Conservation (phyloP, 2,888 invertebrate species). For the Rotaria magnacalcarata region DNA sequence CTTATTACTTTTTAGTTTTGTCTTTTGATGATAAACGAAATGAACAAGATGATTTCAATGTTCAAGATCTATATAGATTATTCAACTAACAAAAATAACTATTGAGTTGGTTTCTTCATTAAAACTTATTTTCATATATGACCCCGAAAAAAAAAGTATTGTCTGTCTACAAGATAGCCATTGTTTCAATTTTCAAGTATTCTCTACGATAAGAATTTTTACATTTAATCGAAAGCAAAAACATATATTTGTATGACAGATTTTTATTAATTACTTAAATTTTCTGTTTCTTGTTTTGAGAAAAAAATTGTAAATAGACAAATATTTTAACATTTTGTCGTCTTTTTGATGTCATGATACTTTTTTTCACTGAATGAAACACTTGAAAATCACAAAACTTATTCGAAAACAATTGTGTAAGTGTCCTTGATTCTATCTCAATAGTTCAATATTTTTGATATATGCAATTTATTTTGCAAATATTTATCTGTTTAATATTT, state of each 20-base stretch:
- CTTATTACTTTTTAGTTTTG: not conserved
- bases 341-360: not conserved
- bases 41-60: not conserved
- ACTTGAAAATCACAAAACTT: slow-evolving; percentile 10
- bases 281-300: too few species aligned
- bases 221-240: not conserved
- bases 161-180: not conserved
- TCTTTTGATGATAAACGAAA: not conserved
- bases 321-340: too few species aligned
- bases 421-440: not conserved
- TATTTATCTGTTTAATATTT: not conserved
- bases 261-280: not conserved
- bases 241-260: not conserved
- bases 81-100: too few species aligned
- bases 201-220: not conserved
- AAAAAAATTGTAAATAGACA: too few species aligned
- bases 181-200: not conserved
- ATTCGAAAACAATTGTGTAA: not conserved
- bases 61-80: not conserved
- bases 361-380: not conserved
- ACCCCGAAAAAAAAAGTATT: not conserved
- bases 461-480: too few species aligned
- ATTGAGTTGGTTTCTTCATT: not conserved
- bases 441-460: not conserved
- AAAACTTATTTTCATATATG: not conserved